Percentiles rank a stretch among this genome's conserved stretches.
phyloP scores from a whole-genome alignment of 2,113 vertebrate genomes.

The Toxostoma redivivum region DNA sequence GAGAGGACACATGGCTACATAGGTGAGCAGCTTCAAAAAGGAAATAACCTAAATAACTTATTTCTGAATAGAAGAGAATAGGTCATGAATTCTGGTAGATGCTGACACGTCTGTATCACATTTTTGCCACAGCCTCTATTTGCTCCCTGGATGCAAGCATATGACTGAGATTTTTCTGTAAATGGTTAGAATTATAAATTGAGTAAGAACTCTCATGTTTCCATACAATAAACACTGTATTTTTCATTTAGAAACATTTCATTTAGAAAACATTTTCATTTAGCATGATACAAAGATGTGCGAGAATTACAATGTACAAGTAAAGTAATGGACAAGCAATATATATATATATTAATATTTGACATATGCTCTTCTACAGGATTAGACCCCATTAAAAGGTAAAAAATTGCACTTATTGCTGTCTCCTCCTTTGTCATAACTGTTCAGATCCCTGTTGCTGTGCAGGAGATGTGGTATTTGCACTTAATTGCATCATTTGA shows the following conservation, averaged over 20 bases:
- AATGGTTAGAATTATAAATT: neutral
- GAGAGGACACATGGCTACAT: neutral
- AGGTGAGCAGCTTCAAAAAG: neutral
- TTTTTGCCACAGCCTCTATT: neutral
- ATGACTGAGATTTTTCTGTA: neutral
- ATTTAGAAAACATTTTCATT: neutral
- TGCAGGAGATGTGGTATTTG: conserved; percentile 38
- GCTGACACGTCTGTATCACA: neutral
- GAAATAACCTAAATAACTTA: neutral
- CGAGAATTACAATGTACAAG: neutral
- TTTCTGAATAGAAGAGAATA: neutral
- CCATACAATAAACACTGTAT: neutral
- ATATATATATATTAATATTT: neutral
- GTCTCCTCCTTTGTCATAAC: neutral
- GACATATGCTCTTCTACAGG: neutral
- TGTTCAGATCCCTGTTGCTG: neutral
- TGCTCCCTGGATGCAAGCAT: neutral
- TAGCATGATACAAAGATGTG: neutral
- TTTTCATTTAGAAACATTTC: neutral
- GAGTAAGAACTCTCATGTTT: neutral
- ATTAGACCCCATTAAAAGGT: neutral
- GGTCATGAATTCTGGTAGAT: neutral
- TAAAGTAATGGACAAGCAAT: neutral
- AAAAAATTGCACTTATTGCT: neutral
- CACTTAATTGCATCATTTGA: conserved; percentile 50